phyloP scores from a whole-genome alignment of 2,888 invertebrate species.

The Stenurella melanura region DNA sequence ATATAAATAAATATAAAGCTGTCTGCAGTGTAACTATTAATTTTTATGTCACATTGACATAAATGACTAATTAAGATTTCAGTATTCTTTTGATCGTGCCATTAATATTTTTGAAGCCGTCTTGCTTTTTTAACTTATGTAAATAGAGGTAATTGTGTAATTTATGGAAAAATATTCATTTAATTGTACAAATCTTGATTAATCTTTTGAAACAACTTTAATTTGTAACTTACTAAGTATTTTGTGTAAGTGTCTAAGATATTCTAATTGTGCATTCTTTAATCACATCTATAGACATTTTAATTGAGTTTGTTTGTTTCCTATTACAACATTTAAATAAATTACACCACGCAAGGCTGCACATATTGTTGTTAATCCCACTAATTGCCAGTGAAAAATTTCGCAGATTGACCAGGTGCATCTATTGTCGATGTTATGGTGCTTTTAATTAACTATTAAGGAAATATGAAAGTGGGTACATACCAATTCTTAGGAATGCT shows the following conservation, averaged over 20 bases:
- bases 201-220: slow-evolving; percentile 11
- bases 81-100: slow-evolving; percentile 19
- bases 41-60: background rate
- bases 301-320: slow-evolving; percentile 14
- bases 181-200: background rate
- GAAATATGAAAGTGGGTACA: slow-evolving; percentile 13
- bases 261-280: slow-evolving; percentile 25
- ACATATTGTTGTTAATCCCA: background rate
- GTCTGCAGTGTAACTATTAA: slow-evolving; percentile 20
- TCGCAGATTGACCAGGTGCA: background rate
- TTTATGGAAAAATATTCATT: background rate
- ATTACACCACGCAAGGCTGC: slow-evolving; percentile 18
- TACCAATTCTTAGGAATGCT: slow-evolving; percentile 11
- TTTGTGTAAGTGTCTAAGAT: background rate
- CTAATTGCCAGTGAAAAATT: slow-evolving; percentile 20
- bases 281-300: slow-evolving; percentile 9
- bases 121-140: background rate
- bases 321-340: slow-evolving; percentile 26
- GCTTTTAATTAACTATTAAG: background rate
- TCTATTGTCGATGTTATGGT: slow-evolving; percentile 3
- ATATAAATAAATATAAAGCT: slow-evolving; percentile 11
- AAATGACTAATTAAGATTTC: slow-evolving; percentile 2
- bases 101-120: background rate
- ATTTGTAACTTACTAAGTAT: background rate
- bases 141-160: background rate